A percentile compares a stretch with the other conserved stretches of the same genome.
Conservation (phyloP, 2,113 vertebrate genomes). For the Hipposideros armiger region DNA sequence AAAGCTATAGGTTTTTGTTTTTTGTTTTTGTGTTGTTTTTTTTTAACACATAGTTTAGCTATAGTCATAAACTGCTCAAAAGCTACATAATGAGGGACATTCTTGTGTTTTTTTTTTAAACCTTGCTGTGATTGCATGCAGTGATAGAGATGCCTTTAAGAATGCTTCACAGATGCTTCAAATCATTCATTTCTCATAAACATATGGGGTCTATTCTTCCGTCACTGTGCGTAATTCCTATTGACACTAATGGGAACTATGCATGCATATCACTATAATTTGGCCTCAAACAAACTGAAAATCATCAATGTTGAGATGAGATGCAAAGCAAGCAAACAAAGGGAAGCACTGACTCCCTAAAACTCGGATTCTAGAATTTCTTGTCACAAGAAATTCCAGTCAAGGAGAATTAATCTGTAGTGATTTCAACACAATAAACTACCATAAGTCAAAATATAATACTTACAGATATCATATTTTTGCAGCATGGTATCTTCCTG, state of each 20-base stretch:
- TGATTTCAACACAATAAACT: slow-evolving; percentile 36
- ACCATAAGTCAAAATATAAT: slow-evolving; percentile 43
- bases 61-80: slow-evolving; percentile 31
- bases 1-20: background rate
- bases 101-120: background rate
- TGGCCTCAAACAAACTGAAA: slow-evolving; percentile 78
- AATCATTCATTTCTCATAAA: slow-evolving; percentile 82
- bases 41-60: slow-evolving; percentile 16
- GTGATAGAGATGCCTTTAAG: slow-evolving; percentile 75
- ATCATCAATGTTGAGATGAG: slow-evolving; percentile 72
- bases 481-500: background rate
- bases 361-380: slow-evolving; percentile 58
- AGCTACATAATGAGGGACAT: slow-evolving; percentile 44
- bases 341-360: slow-evolving; percentile 54
- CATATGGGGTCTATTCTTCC: slow-evolving; percentile 82
- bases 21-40: background rate
- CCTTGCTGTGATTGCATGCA: slow-evolving; percentile 73
- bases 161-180: slow-evolving; percentile 82
- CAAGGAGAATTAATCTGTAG: slow-evolving; percentile 57
- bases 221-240: slow-evolving; percentile 79
- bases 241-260: slow-evolving; percentile 83
- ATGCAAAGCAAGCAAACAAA: slow-evolving; percentile 74
- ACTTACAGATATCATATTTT: background rate
- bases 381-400: slow-evolving; percentile 59
- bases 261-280: slow-evolving; percentile 79